Conservation (phyloP, 2,113 vertebrate species). For the Ceratotherium simum region DNA sequence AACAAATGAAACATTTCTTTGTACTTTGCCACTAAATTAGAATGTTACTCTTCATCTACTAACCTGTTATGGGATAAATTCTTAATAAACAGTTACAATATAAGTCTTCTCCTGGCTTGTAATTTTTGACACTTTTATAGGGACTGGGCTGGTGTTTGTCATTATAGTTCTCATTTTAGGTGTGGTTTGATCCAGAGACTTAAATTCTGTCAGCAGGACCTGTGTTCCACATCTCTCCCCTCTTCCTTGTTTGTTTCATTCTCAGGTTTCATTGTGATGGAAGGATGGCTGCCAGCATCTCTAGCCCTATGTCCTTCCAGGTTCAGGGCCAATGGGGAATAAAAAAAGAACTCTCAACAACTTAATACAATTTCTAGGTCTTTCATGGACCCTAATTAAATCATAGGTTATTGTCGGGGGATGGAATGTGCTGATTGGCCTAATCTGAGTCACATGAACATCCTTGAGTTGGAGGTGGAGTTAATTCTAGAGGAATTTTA, state of each 20-base stretch:
- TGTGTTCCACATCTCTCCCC: not conserved
- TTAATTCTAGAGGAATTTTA: not conserved
- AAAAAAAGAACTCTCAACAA: not conserved
- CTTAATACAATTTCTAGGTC: not conserved
- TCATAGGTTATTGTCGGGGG: not conserved
- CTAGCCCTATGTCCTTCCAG: not conserved
- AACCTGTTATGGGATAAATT: not conserved
- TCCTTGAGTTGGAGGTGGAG: not conserved
- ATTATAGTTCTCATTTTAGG: not conserved
- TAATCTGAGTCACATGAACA: not conserved
- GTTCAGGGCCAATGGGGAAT: not conserved
- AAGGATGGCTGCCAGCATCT: not conserved
- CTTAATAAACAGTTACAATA: not conserved
- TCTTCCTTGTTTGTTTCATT: not conserved
- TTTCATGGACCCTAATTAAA: not conserved
- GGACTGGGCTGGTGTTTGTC: not conserved
- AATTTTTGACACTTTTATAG: not conserved
- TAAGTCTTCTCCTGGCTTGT: not conserved
- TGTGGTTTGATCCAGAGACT: not conserved
- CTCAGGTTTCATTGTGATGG: not conserved
- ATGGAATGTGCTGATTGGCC: not conserved
- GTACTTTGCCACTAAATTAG: not conserved
- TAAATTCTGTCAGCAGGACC: not conserved
- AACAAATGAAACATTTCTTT: constrained; percentile 28
- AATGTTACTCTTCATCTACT: not conserved